Base-by-base conservation (phyloP, 2,888 invertebrate genomes). In the Eutolmus rufibarbis region DNA sequence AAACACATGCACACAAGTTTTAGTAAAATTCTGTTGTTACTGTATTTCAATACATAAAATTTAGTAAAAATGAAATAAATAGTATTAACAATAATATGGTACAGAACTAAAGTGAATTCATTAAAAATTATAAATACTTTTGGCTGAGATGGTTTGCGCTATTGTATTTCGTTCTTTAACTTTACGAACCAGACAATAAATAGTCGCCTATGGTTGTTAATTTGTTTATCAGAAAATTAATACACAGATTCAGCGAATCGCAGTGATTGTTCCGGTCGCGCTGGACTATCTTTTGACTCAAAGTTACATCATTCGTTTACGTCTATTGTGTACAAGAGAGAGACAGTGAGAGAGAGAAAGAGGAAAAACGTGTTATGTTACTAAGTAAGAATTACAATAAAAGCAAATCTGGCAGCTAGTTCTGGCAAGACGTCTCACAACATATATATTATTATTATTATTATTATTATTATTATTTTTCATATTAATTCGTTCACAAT, bases 341-440 rank as follows among this genome's bases (percentile, higher is more conserved):
- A 51, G n/a, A 51, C 51, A 51, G 51, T 51, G 51, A 51, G 51
- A 51, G 28, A 66, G 28, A 66, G 66, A 66, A 4, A 66, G 28
- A 66, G 66, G 23, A 12, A 66, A 66, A 66, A 66, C 23, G 28
- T 66, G 66, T 66, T 66, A 66, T 66, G 23, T 23, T 66, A 66
- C 66, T 66, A 66, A 77, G 23, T 66, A 66, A 77, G 40, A 37
- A 77, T 77, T 77, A 34, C 34, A 77, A 77, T 37, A 77, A 40
- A 40, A 79, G 40, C 79, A 79, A 79, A 79, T 46, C n/a, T 40
- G 34, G 76, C 76, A 76, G 28, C 76, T 76, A 76, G 40, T 84
- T 84, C 87, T 87, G 88, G 89, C 88, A 89, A 89, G 87, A 89
- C 89, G 89, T 89, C 89, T 89, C 89, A 89, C 89, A 89, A 89